Percentiles rank a stretch among this genome's conserved stretches.
These are phyloP conservation scores for Sinocyclocheilus grahami DNA, from an alignment of 2,113 vertebrate species.

Conservation along the genomic window DNA sequence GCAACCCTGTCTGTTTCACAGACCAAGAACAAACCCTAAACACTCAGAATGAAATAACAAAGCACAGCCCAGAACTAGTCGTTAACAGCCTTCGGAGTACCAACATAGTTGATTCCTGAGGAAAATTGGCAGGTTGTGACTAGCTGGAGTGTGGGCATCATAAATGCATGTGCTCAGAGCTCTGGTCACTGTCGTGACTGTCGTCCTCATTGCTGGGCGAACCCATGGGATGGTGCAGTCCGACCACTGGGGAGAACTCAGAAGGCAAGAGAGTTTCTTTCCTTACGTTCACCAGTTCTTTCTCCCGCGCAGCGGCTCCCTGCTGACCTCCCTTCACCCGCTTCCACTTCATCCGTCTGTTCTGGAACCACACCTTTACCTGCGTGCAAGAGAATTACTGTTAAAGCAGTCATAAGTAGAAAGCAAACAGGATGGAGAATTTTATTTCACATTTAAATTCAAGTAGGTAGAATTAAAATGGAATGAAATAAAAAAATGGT, in stretches of 20 bases:
- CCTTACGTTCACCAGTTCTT: conserved; percentile 97
- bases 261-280: conserved; percentile 94
- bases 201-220: conserved; percentile 90
- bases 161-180: conserved; percentile 95
- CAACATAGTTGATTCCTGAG: conserved; percentile 83
- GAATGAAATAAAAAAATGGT: background rate
- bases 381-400: conserved; percentile 59
- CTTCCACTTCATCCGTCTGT: conserved; percentile 99
- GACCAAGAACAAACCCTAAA: conserved; percentile 24
- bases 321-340: conserved; percentile 97
- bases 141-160: conserved; percentile 77
- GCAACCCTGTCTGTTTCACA: conserved; percentile 29
- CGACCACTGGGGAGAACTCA: conserved; percentile 89
- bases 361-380: conserved; percentile 99
- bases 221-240: conserved; percentile 89
- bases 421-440: background rate
- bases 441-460: background rate
- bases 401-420: background rate
- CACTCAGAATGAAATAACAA: background rate
- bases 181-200: conserved; percentile 98
- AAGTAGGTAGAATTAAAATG: background rate
- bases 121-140: conserved; percentile 66
- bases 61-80: conserved; percentile 26
- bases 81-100: conserved; percentile 72
- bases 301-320: conserved; percentile 92